Base-by-base conservation (phyloP, 2,888 invertebrate genomes). In the Desoria tigrina region DNA sequence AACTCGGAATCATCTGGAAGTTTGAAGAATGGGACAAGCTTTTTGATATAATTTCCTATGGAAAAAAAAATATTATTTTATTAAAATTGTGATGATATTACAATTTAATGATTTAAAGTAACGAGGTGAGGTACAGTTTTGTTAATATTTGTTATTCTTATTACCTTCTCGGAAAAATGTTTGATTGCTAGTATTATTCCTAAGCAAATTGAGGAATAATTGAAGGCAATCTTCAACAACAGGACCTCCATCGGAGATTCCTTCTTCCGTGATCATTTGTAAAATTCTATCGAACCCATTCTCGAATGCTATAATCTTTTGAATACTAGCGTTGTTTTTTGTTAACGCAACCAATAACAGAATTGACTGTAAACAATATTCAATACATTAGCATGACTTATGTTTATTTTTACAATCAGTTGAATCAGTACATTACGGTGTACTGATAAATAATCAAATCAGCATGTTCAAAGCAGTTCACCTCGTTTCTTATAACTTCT, bases 271-370 rank as follows among this genome's bases (percentile, higher is more conserved):
- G 14, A 99, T 90, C 11, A 99, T 94, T 79, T 94, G 94, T 76
- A 98, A 90, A 28, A 99, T 83, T 74, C 92, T 86, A 80, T 97
- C 97, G 79, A 99, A 99, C 0, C 96, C 96, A 82, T 97, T 98
- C 81, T 99, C 98, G 80, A 98, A 99, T 0, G 98, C 97, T 0
- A 99, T 95, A 77, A 99, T 97, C 82, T 98, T 99, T 80, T 98
- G 97, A 77, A 98, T 94, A 80, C 95, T 97, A 0, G 95, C 92
- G 82, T 99, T 97, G 16, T 90, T 90, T 84, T 90, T 90, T 0
- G 97, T 97, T 76, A 99, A 81, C 78, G 94, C 92, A 71, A 92
- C 92, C 0, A 99, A 84, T 55, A 99, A 82, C 4, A 99, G 81
- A 11, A 99, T 82, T 0, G 94, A 86, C 86, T 88, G 78, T 24